Evolutionary conservation across 2,797 vertebrate species (phyloP).

Genomic region (Heliangelus exortis): DNA sequence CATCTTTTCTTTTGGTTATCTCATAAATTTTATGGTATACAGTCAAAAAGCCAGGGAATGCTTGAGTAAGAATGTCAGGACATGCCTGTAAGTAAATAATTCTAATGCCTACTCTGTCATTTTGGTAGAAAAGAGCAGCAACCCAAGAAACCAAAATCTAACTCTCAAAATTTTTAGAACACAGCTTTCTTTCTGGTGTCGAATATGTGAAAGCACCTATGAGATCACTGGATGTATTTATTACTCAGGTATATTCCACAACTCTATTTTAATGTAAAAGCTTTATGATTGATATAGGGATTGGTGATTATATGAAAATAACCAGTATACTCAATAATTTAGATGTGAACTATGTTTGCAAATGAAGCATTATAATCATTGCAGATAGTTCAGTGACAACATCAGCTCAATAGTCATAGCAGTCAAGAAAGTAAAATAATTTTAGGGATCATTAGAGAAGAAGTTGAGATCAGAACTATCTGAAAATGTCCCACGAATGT

Average conservation of each 20-base stretch:
- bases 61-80: not conserved
- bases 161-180: not conserved
- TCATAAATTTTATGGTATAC: not conserved
- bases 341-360: not conserved
- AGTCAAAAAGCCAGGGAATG: not conserved
- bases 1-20: not conserved
- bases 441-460: constrained; percentile 12
- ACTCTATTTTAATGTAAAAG: not conserved
- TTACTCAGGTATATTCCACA: not conserved
- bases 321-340: not conserved
- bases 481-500: not conserved
- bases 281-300: not conserved
- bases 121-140: not conserved
- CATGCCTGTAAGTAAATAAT: not conserved
- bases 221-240: not conserved
- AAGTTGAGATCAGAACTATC: not conserved
- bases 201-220: not conserved
- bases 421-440: constrained; percentile 25
- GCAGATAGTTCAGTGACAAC: constrained; percentile 33
- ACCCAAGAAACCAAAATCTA: not conserved
- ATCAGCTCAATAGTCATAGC: constrained; percentile 5
- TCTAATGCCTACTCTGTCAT: not conserved
- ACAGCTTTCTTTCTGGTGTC: not conserved
- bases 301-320: not conserved
- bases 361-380: not conserved